Percentiles rank a stretch among this genome's conserved stretches.
Evolutionary conservation across 2,888 invertebrate genomes (phyloP).

Genomic region (Strigamia crassipes): DNA sequence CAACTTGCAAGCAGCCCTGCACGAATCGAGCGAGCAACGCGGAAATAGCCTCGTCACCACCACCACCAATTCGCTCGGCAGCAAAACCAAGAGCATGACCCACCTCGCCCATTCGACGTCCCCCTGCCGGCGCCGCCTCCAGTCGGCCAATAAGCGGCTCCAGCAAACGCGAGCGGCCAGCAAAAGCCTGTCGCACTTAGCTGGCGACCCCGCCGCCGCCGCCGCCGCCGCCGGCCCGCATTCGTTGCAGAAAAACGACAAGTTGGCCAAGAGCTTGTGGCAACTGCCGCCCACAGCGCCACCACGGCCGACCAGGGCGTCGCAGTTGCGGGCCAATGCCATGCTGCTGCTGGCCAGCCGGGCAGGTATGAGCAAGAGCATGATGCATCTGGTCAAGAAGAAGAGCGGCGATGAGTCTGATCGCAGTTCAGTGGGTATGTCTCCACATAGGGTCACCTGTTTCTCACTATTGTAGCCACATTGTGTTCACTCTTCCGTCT

Average conservation of each 20-base stretch:
- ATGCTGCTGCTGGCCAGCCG: neutral
- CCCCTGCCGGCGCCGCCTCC: slow-evolving; percentile 49
- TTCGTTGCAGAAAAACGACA: neutral
- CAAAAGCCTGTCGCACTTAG: slow-evolving; percentile 49
- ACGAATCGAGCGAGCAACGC: slow-evolving; percentile 36
- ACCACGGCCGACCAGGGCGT: slow-evolving; percentile 51
- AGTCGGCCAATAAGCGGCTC: slow-evolving; percentile 29
- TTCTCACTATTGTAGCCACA: neutral
- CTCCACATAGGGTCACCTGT: slow-evolving; percentile 50
- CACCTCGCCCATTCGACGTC: slow-evolving; percentile 51
- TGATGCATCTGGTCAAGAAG: slow-evolving; percentile 60
- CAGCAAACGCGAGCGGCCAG: slow-evolving; percentile 47
- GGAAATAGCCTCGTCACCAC: neutral
- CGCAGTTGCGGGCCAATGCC: slow-evolving; percentile 51
- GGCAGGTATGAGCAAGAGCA: slow-evolving; percentile 56
- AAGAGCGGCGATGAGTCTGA: slow-evolving; percentile 48
- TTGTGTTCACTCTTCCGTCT: neutral
- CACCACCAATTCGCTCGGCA: slow-evolving; percentile 51
- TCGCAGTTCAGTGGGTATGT: slow-evolving; percentile 3
- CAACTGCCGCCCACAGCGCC: slow-evolving; percentile 50
- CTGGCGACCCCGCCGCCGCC: neutral
- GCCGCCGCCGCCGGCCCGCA: neutral
- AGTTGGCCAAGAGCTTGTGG: slow-evolving; percentile 51
- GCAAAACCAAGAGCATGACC: slow-evolving; percentile 53
- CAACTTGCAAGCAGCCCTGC: slow-evolving; percentile 50